Percentiles rank a stretch among this genome's conserved stretches.
phyloP scores from a whole-genome alignment of 2,888 invertebrate genomes.

The Auanema freiburgensis region DNA sequence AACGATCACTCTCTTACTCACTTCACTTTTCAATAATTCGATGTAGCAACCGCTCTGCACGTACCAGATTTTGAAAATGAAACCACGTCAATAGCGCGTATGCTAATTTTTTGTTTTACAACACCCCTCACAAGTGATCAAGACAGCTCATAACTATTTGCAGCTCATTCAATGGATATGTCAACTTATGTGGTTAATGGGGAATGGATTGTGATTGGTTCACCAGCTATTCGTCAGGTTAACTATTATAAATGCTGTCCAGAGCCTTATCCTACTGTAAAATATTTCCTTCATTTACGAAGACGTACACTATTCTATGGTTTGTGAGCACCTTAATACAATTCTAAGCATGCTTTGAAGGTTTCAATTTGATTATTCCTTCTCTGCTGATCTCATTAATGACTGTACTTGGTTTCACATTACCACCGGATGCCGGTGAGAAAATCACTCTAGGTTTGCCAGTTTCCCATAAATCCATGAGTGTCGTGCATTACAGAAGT shows the following conservation, averaged over 20 bases:
- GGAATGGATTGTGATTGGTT: conserved; percentile 53
- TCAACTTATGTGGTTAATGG: conserved; percentile 56
- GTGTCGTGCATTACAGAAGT: conserved; percentile 43
- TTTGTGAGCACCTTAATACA: conserved; percentile 2
- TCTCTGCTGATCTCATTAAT: conserved; percentile 97
- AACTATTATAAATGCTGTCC: conserved; percentile 79
- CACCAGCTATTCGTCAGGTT: conserved; percentile 65
- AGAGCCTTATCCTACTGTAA: conserved; percentile 68
- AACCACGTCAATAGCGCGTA: background rate
- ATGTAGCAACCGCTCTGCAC: background rate
- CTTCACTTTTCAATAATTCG: background rate
- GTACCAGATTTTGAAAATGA: background rate
- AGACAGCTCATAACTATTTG: no score
- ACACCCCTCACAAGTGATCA: no score
- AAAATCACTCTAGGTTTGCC: conserved; percentile 87
- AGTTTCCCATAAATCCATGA: background rate
- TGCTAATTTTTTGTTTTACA: background rate
- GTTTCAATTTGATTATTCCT: conserved; percentile 98
- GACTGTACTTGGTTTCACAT: conserved; percentile 94
- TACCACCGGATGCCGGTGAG: conserved; percentile 98
- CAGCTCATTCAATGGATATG: conserved; percentile 52
- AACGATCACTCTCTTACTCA: no score
- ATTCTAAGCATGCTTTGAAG: conserved; percentile 66
- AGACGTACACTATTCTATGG: conserved; percentile 94
- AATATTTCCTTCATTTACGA: conserved; percentile 90